phyloP scores from a whole-genome alignment of 2,113 vertebrate species.

The Eurypyga helias region DNA sequence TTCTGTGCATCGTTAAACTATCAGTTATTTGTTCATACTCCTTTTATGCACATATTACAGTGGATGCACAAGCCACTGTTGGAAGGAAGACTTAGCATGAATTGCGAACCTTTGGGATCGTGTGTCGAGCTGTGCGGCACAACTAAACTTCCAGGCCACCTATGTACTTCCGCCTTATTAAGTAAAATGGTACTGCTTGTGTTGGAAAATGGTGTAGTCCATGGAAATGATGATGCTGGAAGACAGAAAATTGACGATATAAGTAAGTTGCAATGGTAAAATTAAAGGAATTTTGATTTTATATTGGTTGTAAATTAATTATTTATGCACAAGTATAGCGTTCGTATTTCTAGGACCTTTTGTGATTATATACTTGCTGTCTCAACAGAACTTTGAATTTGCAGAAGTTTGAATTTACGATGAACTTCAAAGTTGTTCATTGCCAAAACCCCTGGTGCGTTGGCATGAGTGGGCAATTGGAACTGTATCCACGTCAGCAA shows the following conservation, averaged over 20 bases:
- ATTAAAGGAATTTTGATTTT: neutral
- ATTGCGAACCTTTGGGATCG: conserved; percentile 76
- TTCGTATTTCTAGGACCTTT: neutral
- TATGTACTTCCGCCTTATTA: conserved; percentile 86
- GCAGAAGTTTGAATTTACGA: neutral
- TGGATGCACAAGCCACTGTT: conserved; percentile 89
- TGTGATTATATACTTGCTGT: neutral
- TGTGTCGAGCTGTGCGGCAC: conserved; percentile 71
- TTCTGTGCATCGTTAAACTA: neutral
- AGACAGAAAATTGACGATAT: conserved; percentile 67
- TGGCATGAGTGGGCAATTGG: neutral
- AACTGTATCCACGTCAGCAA: neutral
- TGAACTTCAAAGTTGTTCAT: neutral
- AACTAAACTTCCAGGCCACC: conserved; percentile 84
- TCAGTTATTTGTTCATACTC: neutral
- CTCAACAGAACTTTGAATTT: neutral
- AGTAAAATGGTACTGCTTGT: conserved; percentile 79
- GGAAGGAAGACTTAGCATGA: conserved; percentile 81
- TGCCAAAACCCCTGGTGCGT: neutral
- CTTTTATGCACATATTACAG: conserved; percentile 67
- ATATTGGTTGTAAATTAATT: neutral
- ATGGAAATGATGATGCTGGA: conserved; percentile 56
- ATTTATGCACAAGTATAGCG: neutral
- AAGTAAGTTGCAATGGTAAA: conserved; percentile 70
- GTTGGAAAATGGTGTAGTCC: conserved; percentile 33